Evolutionary conservation across 2,113 vertebrate genomes (phyloP), one percentile per base, ranked within the genome.

Genomic region (Catharus fuscescens): DNA sequence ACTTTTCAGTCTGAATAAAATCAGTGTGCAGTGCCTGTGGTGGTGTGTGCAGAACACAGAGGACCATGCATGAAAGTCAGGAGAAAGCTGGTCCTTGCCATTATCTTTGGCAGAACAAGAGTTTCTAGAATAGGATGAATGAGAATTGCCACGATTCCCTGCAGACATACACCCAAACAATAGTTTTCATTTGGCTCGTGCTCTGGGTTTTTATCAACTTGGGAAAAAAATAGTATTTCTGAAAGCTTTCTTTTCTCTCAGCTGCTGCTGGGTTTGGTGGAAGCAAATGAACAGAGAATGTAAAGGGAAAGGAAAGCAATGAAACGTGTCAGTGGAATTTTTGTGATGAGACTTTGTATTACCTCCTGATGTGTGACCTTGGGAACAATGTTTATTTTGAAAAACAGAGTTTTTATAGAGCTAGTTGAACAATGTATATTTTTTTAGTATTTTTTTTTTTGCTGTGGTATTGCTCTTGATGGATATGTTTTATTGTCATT

Each of bases 91-190:
- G 28, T 86, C 79, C 79, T 80, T 44, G 69, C 67, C 26, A n/a
- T 92, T 86, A 29, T 18, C 67, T 69, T 65, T 83, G 71, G 56
- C 79, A 93, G 48, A 92, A 60, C 19, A 60, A 29, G 76, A 64
- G 25, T 34, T 78, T 96, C 66, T 52, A 36, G 90, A 45, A 26
- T 0, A 19, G 71, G 40, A 17, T 81, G 83, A 79, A 40, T 62
- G 84, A 85, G 88, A 85, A 73, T 57, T 76, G 69, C 81, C 69
- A 28, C 1, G 32, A 56, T 74, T 92, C 74, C 48, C 83, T 36
- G 45, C 80, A 92, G 90, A 89, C 80, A 24, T 23, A 14, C 59
- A 93, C 91, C 87, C 94, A 86, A 96, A 93, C 79, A 91, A 66
- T 53, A 59, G 64, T 74, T 92, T 94, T 26, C 61, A 6, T 23